Percentiles rank a stretch among this genome's conserved stretches.
These are phyloP conservation scores for Sitta europaea DNA, from an alignment of 2,113 vertebrate species.

Conservation along the genomic window DNA sequence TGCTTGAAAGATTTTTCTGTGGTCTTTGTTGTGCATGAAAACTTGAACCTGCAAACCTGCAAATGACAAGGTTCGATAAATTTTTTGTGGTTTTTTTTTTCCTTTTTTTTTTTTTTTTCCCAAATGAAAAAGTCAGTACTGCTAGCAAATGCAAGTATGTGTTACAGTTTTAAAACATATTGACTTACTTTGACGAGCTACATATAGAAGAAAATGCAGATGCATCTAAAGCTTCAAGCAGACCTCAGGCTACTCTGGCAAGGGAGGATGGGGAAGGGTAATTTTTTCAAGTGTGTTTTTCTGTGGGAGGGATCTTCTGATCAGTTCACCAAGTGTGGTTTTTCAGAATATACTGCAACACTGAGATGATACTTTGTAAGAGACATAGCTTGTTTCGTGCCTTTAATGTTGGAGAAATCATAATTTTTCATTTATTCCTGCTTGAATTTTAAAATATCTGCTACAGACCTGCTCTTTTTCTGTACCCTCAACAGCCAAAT, in stretches of 20 bases:
- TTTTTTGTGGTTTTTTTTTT: neutral
- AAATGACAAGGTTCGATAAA: neutral
- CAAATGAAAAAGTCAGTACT: neutral
- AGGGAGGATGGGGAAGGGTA: neutral
- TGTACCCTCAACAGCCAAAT: slow-evolving; percentile 67
- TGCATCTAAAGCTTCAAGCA: neutral
- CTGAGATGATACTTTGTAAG: neutral
- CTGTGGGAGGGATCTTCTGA: neutral
- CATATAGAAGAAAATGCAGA: neutral
- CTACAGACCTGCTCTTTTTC: neutral
- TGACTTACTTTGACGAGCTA: neutral
- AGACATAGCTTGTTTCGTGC: neutral
- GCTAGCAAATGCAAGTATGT: neutral
- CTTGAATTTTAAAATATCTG: neutral
- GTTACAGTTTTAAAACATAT: neutral
- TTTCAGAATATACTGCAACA: neutral
- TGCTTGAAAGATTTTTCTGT: neutral
- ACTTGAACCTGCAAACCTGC: neutral
- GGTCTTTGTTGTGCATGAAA: neutral
- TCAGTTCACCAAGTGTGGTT: neutral
- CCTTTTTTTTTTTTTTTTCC: rapidly evolving
- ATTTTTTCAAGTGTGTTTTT: neutral
- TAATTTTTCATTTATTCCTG: neutral
- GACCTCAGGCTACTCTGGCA: neutral
- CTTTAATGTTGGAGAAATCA: neutral